These are phyloP conservation scores for Anarhynchus alexandrinus DNA, from an alignment of 2,113 vertebrate genomes.

Conservation along the genomic window DNA sequence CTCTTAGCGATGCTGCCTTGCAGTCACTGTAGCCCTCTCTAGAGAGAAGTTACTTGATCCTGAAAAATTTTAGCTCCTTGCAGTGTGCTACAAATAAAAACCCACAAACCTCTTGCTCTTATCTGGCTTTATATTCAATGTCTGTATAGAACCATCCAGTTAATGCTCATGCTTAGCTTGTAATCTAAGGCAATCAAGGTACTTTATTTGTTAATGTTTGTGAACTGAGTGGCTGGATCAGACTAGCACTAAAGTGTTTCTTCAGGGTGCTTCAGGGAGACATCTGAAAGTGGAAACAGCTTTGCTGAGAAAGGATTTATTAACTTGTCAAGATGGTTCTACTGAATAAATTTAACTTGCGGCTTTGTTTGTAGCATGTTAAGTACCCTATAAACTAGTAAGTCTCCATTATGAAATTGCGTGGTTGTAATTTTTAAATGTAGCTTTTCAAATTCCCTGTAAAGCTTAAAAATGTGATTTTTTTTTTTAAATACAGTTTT, in stretches of 20 bases:
- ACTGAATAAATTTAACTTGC: neutral
- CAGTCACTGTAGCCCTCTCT: neutral
- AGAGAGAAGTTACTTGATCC: no score
- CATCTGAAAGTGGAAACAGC: neutral
- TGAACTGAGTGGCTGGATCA: neutral
- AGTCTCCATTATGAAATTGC: neutral
- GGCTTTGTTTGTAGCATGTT: neutral
- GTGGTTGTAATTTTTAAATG: neutral
- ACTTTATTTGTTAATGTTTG: neutral
- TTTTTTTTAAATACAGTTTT: neutral
- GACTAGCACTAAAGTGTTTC: neutral
- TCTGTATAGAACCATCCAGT: neutral
- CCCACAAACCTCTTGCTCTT: neutral
- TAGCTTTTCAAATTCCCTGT: neutral
- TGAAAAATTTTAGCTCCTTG: neutral
- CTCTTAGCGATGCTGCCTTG: no score
- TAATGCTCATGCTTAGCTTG: neutral
- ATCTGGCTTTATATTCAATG: neutral
- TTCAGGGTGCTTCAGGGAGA: neutral
- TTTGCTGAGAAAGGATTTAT: neutral
- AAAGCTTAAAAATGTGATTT: neutral
- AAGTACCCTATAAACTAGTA: neutral
- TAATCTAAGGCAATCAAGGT: neutral
- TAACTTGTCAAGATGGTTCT: neutral
- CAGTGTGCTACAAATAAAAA: neutral